A percentile compares a stretch with the other conserved stretches of the same genome.
These are phyloP conservation scores for Halichondria panicea DNA, from an alignment of 37 sponge, comb jelly and placozoan species.

Conservation along the genomic window DNA sequence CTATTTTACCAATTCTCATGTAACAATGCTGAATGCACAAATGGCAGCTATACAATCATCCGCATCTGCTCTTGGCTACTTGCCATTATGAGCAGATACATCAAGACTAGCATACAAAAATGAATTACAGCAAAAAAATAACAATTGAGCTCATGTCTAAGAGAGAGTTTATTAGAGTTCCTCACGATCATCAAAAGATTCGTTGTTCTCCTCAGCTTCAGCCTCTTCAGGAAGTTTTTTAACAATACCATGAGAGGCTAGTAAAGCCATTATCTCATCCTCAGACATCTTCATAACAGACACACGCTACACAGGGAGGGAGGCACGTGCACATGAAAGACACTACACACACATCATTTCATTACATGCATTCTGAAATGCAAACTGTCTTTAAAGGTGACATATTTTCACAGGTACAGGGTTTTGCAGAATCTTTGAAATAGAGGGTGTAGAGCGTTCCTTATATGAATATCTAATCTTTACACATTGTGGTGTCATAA, in stretches of 20 bases:
- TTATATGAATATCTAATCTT: too few species aligned
- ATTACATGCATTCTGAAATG: not conserved
- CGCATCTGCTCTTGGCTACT: too few species aligned
- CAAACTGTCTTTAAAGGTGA: not conserved
- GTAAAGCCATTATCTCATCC: slow-evolving; percentile 50
- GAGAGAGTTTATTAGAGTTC: not conserved
- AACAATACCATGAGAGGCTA: slow-evolving; percentile 21
- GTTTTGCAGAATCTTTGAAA: too few species aligned
- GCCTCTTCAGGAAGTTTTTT: slow-evolving; percentile 20
- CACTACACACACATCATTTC: not conserved
- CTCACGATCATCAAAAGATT: slow-evolving; percentile 5
- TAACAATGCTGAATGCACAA: too few species aligned
- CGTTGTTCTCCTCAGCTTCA: not conserved
- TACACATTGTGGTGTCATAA: too few species aligned
- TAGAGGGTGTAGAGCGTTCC: too few species aligned
- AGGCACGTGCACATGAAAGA: not conserved
- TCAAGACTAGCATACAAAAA: too few species aligned
- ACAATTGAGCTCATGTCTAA: too few species aligned
- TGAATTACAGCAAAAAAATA: too few species aligned
- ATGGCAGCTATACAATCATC: too few species aligned
- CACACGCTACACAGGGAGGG: slow-evolving; percentile 21
- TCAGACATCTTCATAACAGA: slow-evolving; percentile 42
- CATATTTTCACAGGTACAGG: too few species aligned
- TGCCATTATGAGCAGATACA: not conserved
- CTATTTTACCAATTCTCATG: too few species aligned